These are phyloP conservation scores for Orthosia gothica DNA, from an alignment of 2,888 invertebrate species.

Conservation along the genomic window DNA sequence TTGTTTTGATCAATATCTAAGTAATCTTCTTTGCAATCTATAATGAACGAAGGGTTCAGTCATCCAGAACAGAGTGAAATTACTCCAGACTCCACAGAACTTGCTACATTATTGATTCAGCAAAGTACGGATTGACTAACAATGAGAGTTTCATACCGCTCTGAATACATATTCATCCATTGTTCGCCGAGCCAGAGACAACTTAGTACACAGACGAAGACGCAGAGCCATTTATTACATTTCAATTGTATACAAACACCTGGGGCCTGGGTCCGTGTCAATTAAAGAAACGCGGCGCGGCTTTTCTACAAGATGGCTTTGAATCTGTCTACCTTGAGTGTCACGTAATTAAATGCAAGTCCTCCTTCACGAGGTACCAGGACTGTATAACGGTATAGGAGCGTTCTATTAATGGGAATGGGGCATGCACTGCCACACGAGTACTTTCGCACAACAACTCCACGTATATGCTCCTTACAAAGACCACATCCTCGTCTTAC, in stretches of 20 bases:
- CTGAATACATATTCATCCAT: slow-evolving; percentile 59
- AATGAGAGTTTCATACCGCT: slow-evolving; percentile 51
- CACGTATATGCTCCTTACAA: slow-evolving; percentile 49
- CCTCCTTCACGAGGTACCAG: slow-evolving; percentile 49
- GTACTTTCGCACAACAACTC: slow-evolving; percentile 49
- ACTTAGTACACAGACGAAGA: slow-evolving; percentile 47
- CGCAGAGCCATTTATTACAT: slow-evolving; percentile 54
- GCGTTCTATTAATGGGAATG: slow-evolving; percentile 52
- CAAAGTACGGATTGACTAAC: slow-evolving; percentile 54
- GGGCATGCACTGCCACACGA: slow-evolving; percentile 39
- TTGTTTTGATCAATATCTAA: background rate
- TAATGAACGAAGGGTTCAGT: slow-evolving; percentile 27
- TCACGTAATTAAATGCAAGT: slow-evolving; percentile 44
- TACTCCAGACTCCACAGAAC: slow-evolving; percentile 44
- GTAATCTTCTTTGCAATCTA: slow-evolving; percentile 25
- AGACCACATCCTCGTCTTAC: slow-evolving; percentile 60
- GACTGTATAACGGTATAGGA: slow-evolving; percentile 41
- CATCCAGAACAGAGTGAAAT: slow-evolving; percentile 16
- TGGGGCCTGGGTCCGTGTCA: slow-evolving; percentile 44
- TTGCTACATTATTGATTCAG: slow-evolving; percentile 51
- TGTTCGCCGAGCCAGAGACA: slow-evolving; percentile 46
- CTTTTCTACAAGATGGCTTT: slow-evolving; percentile 31
- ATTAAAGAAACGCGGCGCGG: slow-evolving; percentile 50
- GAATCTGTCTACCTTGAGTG: slow-evolving; percentile 9
- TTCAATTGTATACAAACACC: slow-evolving; percentile 55